Base-by-base conservation (phyloP, 2,113 vertebrate genomes). In the Coregonus clupeaformis region DNA sequence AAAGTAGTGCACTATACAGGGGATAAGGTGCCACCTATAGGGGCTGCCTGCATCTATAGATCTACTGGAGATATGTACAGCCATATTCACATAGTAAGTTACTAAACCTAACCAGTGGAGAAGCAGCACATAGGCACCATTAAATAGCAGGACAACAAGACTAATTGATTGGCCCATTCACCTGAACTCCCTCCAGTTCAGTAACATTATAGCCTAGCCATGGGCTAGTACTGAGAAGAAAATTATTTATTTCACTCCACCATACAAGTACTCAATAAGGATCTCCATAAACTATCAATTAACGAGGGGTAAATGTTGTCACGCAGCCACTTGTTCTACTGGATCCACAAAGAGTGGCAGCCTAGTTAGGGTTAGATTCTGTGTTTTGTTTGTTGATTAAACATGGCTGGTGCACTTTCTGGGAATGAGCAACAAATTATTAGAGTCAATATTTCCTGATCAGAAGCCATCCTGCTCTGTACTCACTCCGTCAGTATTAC, bases 301-400 rank as follows among this genome's bases (percentile, higher is more conserved):
- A 66, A 32, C 14, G 14, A 49, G 47, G 30, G 1, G 22, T 66
- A 36, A 36, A 32, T 66, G 64, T 66, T 64, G 62, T 64, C 25
- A 64, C 2, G 47, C 49, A 24, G 24, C 7, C 49, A 49, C 47
- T 49, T 29, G 69, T 18, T 27, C 49, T 57, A 57, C 24, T 45
- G 32, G 47, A 14, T 49, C 47, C 47, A 49, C 47, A 49, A 49
- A 49, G 14, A 16, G 47, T 4, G 4, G 55, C 57, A 64, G 55
- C 32, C 3, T 29, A 62, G 29, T 42, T 36, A 27, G 64, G 62
- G 24, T 52, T 45, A 22, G 64, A 57, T 32, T 74, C 49, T 16
- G 72, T 45, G 29, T 42, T 72, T 18, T 73, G 63, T 79, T 79
- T 79, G 77, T 70, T 57, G 59, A 79, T 75, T 71, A 71, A 79